These are phyloP conservation scores for Chlorocebus sabaeus DNA, from an alignment of 2,113 vertebrate species.

Conservation along the genomic window DNA sequence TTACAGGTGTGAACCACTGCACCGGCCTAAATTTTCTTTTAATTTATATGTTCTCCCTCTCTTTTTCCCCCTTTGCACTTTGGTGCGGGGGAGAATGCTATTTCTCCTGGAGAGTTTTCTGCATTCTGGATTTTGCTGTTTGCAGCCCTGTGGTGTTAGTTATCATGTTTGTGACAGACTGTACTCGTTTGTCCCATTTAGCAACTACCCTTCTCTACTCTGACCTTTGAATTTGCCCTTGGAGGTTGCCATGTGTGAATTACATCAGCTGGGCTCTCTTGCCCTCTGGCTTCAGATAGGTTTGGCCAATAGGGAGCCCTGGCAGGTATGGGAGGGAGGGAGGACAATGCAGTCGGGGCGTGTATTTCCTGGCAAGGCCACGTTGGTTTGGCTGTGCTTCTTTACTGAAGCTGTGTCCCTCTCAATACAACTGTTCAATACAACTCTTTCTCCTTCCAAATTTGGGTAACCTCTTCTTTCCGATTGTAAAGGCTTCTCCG, in stretches of 20 bases:
- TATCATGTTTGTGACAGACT: not conserved
- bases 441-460: not conserved
- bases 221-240: not conserved
- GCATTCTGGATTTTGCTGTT: not conserved
- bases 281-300: not conserved
- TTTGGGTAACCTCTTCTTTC: not conserved
- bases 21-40: not conserved
- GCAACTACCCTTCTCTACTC: not conserved
- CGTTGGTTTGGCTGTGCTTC: not conserved
- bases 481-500: not conserved
- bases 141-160: not conserved
- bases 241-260: not conserved
- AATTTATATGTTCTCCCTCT: not conserved
- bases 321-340: not conserved
- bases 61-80: not conserved
- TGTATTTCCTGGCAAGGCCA: not conserved
- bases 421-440: not conserved
- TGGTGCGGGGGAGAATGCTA: not conserved
- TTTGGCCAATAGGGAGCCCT: not conserved
- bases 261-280: not conserved
- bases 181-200: not conserved
- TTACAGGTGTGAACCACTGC: too few relatives aligned
- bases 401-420: not conserved
- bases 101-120: not conserved
- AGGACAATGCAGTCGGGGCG: not conserved